Evolutionary conservation across 2,113 vertebrate genomes (phyloP).

Genomic region (Anas platyrhynchos): DNA sequence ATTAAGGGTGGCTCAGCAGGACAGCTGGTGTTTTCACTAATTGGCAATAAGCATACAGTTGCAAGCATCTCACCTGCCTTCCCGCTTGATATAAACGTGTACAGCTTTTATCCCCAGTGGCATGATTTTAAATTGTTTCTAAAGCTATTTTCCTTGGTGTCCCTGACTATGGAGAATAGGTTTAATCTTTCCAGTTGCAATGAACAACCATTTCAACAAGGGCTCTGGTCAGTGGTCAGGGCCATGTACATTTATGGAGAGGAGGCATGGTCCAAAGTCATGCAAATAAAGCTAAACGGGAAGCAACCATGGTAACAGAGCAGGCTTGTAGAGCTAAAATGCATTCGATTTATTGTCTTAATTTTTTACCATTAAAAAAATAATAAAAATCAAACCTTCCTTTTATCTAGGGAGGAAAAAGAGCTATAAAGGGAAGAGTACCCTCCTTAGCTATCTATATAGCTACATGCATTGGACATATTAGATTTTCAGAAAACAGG

Average conservation of each 20-base stretch:
- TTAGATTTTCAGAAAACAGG: background rate
- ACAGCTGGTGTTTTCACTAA: background rate
- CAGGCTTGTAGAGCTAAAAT: background rate
- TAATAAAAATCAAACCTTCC: background rate
- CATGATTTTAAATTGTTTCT: background rate
- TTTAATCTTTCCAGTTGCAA: background rate
- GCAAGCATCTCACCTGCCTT: background rate
- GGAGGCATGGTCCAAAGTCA: accelerated
- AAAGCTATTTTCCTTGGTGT: background rate
- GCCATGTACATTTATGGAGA: background rate
- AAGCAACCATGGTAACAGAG: background rate
- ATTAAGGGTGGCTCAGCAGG: background rate
- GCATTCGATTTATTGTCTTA: background rate
- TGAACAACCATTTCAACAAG: background rate
- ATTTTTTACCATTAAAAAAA: no score
- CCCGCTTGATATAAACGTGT: background rate
- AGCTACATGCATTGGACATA: background rate
- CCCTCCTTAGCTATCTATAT: background rate
- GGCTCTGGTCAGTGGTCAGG: background rate
- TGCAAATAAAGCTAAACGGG: background rate
- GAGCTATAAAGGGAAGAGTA: background rate
- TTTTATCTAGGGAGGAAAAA: background rate
- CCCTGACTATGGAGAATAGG: background rate
- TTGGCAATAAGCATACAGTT: background rate
- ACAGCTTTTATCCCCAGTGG: background rate